Evolutionary conservation across 2,797 vertebrate species (phyloP).

Genomic region (Numenius phaeopus): DNA sequence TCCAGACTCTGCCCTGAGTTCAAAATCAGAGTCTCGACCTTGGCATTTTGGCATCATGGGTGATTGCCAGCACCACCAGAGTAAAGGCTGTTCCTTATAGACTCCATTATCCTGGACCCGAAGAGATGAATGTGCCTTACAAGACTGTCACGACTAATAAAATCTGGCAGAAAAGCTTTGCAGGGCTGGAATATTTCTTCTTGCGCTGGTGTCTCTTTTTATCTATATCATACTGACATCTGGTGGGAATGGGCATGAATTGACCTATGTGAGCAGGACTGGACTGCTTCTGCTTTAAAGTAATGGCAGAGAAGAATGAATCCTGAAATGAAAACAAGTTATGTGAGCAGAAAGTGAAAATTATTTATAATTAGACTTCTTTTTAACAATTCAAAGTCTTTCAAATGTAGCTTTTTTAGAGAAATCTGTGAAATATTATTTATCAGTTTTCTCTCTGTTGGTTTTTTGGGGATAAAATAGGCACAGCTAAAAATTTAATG

Average conservation of each 20-base stretch:
- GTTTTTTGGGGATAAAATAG: not conserved
- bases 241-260: slow-evolving; percentile 46
- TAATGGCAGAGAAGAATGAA: not conserved
- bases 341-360: not conserved
- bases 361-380: not conserved
- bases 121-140: not conserved
- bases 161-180: not conserved
- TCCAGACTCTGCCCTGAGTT: not conserved
- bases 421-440: not conserved
- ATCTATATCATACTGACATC: slow-evolving; percentile 69
- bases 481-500: not conserved
- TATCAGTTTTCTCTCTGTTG: not conserved
- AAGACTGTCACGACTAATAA: not conserved
- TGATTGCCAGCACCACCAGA: not conserved
- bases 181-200: not conserved
- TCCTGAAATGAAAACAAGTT: not conserved
- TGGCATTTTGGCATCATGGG: not conserved
- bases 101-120: not conserved
- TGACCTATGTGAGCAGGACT: fast-evolving
- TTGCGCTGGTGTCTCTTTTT: not conserved
- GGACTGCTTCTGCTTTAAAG: not conserved
- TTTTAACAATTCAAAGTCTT: not conserved
- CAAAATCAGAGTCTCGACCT: not conserved
- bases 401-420: not conserved
- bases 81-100: not conserved